phyloP scores from a whole-genome alignment of 2,113 vertebrate species.

The Nerophis lumbriciformis region DNA sequence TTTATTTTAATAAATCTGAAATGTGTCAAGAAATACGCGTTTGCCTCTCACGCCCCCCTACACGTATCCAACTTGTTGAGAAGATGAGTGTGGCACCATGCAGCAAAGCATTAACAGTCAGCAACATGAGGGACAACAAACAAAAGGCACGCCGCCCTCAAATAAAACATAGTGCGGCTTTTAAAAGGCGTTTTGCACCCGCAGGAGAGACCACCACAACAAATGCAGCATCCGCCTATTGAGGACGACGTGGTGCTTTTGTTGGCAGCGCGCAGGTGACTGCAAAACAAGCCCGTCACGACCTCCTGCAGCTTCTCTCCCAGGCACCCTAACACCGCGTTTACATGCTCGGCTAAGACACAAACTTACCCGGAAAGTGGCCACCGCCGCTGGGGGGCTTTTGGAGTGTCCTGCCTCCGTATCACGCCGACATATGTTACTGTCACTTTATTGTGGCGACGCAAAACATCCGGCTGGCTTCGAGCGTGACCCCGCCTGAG shows the following conservation, averaged over 20 bases:
- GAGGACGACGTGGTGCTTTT: not conserved
- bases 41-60: too few relatives aligned
- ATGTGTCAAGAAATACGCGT: too few relatives aligned
- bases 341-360: rapidly evolving
- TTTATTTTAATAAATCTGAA: too few relatives aligned
- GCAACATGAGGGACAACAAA: not conserved
- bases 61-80: too few relatives aligned
- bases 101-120: not conserved
- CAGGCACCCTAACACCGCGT: conserved; percentile 16
- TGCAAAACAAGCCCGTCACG: conserved; percentile 56
- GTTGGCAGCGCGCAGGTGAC: conserved; percentile 31
- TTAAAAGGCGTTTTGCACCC: not conserved
- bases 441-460: conserved; percentile 30
- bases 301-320: conserved; percentile 45
- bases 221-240: not conserved
- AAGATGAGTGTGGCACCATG: too few relatives aligned
- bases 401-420: not conserved
- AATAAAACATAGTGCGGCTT: not conserved
- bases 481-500: conserved; percentile 51
- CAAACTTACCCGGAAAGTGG: conserved; percentile 24
- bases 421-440: not conserved
- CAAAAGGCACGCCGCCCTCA: not conserved
- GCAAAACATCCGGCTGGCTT: conserved; percentile 55
- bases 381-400: conserved; percentile 18
- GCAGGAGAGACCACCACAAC: not conserved